Evolutionary conservation across 2,113 vertebrate genomes (phyloP), one percentile per base, ranked within the genome.

Genomic region (Natator depressus): DNA sequence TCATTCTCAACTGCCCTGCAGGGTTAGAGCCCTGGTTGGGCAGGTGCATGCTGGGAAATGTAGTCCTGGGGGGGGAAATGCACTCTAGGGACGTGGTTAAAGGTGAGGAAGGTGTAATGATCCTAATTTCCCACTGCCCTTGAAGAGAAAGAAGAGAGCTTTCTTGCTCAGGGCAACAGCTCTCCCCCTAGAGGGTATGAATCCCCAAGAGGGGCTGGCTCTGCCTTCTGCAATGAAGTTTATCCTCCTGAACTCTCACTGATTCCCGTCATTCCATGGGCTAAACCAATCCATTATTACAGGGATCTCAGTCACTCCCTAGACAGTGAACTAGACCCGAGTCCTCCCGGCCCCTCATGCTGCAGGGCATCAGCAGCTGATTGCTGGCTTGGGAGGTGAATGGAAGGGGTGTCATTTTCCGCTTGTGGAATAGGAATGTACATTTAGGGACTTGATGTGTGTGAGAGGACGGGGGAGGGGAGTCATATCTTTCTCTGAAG

Each of bases 181-280:
- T 51, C 81, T 85, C 35, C 50, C 75, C 85, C 72, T 14, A 54
- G 59, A 7, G 50, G 42, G n/a, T 50, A 79, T 55, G 11, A 57
- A 14, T 8, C 42, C 13, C 19, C 4, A 10, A 6, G 1, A 57
- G 55, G 42, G 16, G n/a, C 57, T 81, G 84, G 49, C 51, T 27
- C 81, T 47, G 72, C 65, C 31, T 22, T 80, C 20, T 84, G 51
- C 38, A 14, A 2, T 89, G 91, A 69, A 46, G 49, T 90, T 85
- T 89, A 85, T 82, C 50, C 0, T 0, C 59, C 80, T 25, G 3
- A 6, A 87, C 53, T 76, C 81, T 51, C 82, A 50, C 51, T 69
- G 47, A 53, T 31, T 11, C 0, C 22, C 8, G 6, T 49, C 10
- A 5, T 50, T 82, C 42, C 79, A n/a, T 25, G 1, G 0, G 4